Conservation (phyloP, 2,113 vertebrate genomes). For the Synodontis membranacea region DNA sequence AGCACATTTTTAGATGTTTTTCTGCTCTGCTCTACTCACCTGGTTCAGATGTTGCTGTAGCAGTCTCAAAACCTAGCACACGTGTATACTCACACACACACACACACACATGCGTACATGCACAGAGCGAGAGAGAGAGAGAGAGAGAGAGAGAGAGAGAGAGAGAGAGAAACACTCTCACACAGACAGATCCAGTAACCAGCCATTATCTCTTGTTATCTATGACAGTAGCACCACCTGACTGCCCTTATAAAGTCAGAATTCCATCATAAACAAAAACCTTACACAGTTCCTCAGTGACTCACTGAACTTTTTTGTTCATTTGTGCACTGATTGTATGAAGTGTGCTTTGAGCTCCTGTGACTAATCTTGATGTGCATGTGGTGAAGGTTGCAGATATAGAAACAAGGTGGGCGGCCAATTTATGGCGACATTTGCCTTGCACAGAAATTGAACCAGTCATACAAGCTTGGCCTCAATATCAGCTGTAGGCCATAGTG, state of each 20-base stretch:
- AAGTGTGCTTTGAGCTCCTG: slow-evolving; percentile 47
- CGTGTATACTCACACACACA: background rate
- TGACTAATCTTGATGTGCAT: slow-evolving; percentile 58
- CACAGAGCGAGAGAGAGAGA: background rate
- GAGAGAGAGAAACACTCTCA: background rate
- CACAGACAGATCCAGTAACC: background rate
- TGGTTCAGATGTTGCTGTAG: background rate
- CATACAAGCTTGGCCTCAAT: background rate
- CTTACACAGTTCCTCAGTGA: slow-evolving; percentile 41
- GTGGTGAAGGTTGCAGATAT: slow-evolving; percentile 38
- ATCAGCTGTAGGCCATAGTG: background rate
- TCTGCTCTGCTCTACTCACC: background rate
- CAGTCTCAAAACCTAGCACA: background rate
- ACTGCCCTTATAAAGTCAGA: slow-evolving; percentile 24
- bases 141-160: no score
- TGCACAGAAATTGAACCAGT: slow-evolving; percentile 6
- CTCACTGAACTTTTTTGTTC: slow-evolving; percentile 56
- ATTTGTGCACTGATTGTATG: slow-evolving; percentile 49
- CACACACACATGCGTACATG: background rate
- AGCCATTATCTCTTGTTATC: background rate
- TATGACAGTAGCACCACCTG: background rate
- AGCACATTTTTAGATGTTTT: background rate
- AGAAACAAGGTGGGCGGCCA: slow-evolving; percentile 39
- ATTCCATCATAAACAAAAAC: slow-evolving; percentile 20
- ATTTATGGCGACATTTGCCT: slow-evolving; percentile 26